Evolutionary conservation across 2,113 vertebrate genomes (phyloP).

Genomic region (Cyprinodon variegatus): DNA sequence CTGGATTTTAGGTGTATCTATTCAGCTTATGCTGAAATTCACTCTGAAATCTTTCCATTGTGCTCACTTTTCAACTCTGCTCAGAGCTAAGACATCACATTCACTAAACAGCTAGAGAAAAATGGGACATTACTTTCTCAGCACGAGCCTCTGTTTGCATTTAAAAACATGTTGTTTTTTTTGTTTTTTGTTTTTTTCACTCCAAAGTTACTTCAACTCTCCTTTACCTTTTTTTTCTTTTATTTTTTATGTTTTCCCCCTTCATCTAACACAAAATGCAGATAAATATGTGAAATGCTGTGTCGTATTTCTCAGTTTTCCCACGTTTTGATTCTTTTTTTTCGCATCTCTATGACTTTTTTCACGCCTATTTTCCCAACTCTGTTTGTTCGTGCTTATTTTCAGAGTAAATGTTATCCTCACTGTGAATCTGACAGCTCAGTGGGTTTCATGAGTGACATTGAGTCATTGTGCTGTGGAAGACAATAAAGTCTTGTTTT

Average conservation of each 20-base stretch:
- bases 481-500: slow-evolving; percentile 20
- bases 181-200: slow-evolving; percentile 2
- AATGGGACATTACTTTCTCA: slow-evolving; percentile 31
- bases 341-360: slow-evolving; percentile 11
- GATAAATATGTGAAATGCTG: slow-evolving; percentile 2
- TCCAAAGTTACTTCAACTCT: neutral
- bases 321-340: slow-evolving; percentile 4
- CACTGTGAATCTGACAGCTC: slow-evolving; percentile 16
- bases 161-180: slow-evolving; percentile 6
- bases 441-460: slow-evolving; percentile 20
- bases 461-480: slow-evolving; percentile 3
- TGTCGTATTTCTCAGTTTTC: slow-evolving; percentile 1
- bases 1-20: slow-evolving; percentile 13
- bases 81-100: slow-evolving; percentile 23
- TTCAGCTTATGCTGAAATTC: slow-evolving; percentile 21
- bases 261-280: slow-evolving; percentile 6
- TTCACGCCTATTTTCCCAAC: slow-evolving; percentile 8
- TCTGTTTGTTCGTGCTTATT: neutral
- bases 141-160: slow-evolving; percentile 6
- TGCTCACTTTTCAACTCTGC: slow-evolving; percentile 28
- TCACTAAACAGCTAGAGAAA: slow-evolving; percentile 43
- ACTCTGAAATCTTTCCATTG: slow-evolving; percentile 57
- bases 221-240: neutral
- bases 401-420: slow-evolving; percentile 21
- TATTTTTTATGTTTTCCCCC: neutral